A percentile compares a stretch with the other conserved stretches of the same genome.
phyloP scores from a whole-genome alignment of 2,113 vertebrate genomes.

The Cynoglossus semilaevis region DNA sequence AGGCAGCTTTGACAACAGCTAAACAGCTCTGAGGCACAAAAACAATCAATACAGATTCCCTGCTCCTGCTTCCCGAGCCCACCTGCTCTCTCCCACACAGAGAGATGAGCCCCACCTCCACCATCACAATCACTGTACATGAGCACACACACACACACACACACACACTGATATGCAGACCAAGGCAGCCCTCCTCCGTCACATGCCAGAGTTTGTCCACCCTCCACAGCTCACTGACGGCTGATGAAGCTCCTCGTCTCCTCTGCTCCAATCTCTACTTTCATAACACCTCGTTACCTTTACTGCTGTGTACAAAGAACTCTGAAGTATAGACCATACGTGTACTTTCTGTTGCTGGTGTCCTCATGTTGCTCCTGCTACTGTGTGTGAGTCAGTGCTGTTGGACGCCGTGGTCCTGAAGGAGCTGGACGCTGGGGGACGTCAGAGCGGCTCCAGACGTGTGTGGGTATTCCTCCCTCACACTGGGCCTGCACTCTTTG shows the following conservation, averaged over 20 bases:
- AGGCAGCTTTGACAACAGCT: constrained; percentile 95
- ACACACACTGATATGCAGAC: constrained; percentile 8
- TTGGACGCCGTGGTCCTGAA: constrained; percentile 33
- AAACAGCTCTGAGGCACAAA: constrained; percentile 91
- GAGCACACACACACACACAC: constrained; percentile 18
- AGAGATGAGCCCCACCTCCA: constrained; percentile 64
- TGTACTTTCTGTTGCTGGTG: too few relatives aligned
- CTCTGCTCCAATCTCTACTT: too few relatives aligned
- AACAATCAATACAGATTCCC: constrained; percentile 93
- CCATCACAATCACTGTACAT: constrained; percentile 46
- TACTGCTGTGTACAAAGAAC: too few relatives aligned
- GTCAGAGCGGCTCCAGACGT: constrained; percentile 34
- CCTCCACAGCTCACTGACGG: constrained; percentile 12
- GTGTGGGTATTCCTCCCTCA: constrained; percentile 27
- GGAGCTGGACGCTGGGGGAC: constrained; percentile 17
- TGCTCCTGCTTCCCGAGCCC: constrained; percentile 83
- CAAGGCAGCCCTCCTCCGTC: constrained; percentile 10
- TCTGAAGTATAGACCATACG: too few relatives aligned
- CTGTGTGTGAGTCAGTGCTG: constrained; percentile 25
- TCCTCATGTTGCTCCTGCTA: constrained; percentile 20
- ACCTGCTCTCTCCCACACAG: constrained; percentile 81
- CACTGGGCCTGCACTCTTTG: constrained; percentile 53
- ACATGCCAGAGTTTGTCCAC: constrained; percentile 37
- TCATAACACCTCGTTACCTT: too few relatives aligned
- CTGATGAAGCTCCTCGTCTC: constrained; percentile 1